A percentile compares a stretch with the other conserved stretches of the same genome.
Evolutionary conservation across 2,113 vertebrate genomes (phyloP).

Genomic region (Athene noctua): DNA sequence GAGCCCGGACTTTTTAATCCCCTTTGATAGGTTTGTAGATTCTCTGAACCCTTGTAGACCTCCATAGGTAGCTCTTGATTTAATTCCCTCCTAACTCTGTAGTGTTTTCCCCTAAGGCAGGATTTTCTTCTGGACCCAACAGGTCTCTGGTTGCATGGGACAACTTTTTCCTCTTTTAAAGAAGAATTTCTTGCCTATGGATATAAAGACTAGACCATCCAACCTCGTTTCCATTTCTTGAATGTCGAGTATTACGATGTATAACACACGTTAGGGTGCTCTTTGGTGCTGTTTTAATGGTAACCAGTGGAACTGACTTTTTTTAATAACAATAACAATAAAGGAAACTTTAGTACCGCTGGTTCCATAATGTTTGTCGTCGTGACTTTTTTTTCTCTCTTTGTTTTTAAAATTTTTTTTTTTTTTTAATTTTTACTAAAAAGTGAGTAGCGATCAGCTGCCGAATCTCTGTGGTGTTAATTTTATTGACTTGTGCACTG

Average conservation of each 20-base stretch:
- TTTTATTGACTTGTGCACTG: conserved; percentile 28
- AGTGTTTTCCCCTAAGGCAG: conserved; percentile 44
- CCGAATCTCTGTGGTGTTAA: conserved; percentile 34
- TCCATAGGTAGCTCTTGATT: conserved; percentile 38
- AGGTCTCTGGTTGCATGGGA: background rate
- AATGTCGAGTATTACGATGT: conserved; percentile 75
- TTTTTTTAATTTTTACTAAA: conserved; percentile 14
- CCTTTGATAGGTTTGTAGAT: conserved; percentile 35
- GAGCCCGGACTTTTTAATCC: conserved; percentile 27
- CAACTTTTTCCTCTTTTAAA: conserved; percentile 11
- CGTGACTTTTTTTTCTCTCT: conserved; percentile 21
- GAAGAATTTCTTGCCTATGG: conserved; percentile 52
- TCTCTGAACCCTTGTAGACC: background rate
- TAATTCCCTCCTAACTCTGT: conserved; percentile 5
- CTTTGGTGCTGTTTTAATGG: conserved; percentile 77
- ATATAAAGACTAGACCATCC: conserved; percentile 55
- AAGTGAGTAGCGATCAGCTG: conserved; percentile 31
- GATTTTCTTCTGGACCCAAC: background rate
- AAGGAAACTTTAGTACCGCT: conserved; percentile 48
- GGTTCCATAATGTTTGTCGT: conserved; percentile 62
- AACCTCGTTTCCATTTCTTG: conserved; percentile 76
- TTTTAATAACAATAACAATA: conserved; percentile 52
- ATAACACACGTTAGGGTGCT: conserved; percentile 76
- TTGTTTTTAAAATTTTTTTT: background rate
- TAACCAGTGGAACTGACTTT: conserved; percentile 68